Conservation (phyloP, 2,113 vertebrate genomes). For the Himantopus leucocephalus region DNA sequence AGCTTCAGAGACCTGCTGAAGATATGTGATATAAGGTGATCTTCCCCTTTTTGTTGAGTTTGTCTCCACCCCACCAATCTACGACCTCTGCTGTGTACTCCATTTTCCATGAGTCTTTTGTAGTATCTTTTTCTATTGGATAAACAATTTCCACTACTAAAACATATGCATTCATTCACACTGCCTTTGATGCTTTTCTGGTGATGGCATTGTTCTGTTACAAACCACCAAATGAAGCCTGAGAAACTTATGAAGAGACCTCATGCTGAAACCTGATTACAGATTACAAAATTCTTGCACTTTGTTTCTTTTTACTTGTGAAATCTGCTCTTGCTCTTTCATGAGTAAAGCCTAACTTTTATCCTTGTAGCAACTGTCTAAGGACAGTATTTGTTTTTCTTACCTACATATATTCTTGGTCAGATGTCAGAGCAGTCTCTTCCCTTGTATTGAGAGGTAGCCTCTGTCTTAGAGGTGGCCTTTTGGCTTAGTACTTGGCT, state of each 20-base stretch:
- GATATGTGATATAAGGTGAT: background rate
- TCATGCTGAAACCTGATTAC: background rate
- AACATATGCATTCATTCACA: background rate
- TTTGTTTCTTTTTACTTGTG: background rate
- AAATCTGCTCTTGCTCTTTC: background rate
- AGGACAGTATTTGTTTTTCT: background rate
- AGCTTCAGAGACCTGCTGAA: background rate
- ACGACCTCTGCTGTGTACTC: background rate
- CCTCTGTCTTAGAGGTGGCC: background rate
- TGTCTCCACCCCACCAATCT: background rate
- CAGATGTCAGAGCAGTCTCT: background rate
- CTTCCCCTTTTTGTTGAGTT: background rate
- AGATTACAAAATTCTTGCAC: background rate
- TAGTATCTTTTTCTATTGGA: background rate
- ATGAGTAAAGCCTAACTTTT: background rate
- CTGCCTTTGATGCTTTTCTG: background rate
- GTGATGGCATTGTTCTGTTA: background rate
- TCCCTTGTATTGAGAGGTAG: background rate
- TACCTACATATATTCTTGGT: background rate
- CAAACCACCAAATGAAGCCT: background rate
- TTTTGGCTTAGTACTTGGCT: conserved; percentile 40
- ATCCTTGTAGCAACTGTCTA: background rate
- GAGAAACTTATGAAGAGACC: background rate
- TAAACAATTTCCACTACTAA: background rate
- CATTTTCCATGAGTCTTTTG: background rate